Evolutionary conservation across 1,140 invertebrate genomes (phyloP).

Genomic region (Drosophila gunungcola): DNA sequence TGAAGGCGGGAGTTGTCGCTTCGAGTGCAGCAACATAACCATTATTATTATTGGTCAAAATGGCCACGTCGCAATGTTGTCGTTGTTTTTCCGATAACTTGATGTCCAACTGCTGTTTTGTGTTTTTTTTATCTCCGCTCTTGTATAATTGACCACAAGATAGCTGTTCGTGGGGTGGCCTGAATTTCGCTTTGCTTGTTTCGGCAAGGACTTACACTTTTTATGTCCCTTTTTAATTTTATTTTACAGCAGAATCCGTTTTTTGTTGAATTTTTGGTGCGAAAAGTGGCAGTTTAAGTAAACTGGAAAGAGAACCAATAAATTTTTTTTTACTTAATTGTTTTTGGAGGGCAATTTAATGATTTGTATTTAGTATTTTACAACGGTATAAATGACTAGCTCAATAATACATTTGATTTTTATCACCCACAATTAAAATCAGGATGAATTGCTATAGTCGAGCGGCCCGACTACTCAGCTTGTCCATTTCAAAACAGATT

Average conservation of each 20-base stretch:
- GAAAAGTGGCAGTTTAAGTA: slow-evolving; percentile 43
- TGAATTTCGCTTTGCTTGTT: slow-evolving; percentile 36
- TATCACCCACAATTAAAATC: no score
- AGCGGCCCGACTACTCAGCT: no score
- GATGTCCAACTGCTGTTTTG: slow-evolving; percentile 10
- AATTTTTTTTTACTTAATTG: slow-evolving; percentile 13
- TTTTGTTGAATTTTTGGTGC: background rate
- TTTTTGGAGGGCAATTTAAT: background rate
- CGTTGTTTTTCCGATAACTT: slow-evolving; percentile 43
- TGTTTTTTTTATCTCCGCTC: slow-evolving; percentile 16
- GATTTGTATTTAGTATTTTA: no score
- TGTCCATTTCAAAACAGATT: no score
- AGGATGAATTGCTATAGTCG: no score
- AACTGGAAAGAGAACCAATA: slow-evolving; percentile 47
- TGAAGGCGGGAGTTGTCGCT: slow-evolving; percentile 66
- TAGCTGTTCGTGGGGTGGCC: slow-evolving; percentile 70
- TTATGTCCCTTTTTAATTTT: slow-evolving; percentile 26
- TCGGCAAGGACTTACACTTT: slow-evolving; percentile 18
- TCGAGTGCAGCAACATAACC: slow-evolving; percentile 75
- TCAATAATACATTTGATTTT: no score
- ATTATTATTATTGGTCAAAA: slow-evolving; percentile 81
- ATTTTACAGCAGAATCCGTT: slow-evolving; percentile 23
- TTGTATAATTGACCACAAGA: slow-evolving; percentile 70
- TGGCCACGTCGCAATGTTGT: slow-evolving; percentile 63
- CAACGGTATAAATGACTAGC: background rate